A percentile compares a stretch with the other conserved stretches of the same genome.
Evolutionary conservation across 2,113 vertebrate genomes (phyloP).

Genomic region (Chaenogobius annularis): DNA sequence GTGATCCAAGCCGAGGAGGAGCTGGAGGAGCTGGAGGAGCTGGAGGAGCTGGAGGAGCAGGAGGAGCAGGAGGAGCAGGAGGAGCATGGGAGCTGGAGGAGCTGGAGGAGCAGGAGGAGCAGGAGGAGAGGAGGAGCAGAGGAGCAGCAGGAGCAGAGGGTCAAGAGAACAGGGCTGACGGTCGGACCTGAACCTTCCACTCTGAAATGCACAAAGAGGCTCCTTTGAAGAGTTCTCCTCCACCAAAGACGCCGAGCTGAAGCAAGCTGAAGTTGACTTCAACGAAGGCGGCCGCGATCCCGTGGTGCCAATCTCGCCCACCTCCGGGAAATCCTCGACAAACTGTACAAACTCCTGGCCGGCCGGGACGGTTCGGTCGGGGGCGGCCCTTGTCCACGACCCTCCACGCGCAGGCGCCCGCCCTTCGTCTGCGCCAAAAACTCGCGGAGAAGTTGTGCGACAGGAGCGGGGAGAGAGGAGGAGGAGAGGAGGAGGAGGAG

Average conservation of each 20-base stretch:
- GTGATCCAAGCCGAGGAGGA: conserved; percentile 72
- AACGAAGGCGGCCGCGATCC: conserved; percentile 90
- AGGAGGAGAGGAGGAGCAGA: conserved; percentile 51
- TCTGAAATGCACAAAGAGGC: conserved; percentile 81
- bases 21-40: conserved; percentile 78
- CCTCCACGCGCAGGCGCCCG: conserved; percentile 83
- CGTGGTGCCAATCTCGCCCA: conserved; percentile 93
- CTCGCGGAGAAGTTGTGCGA: conserved; percentile 96
- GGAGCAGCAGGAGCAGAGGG: conserved; percentile 62
- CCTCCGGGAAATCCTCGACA: conserved; percentile 88
- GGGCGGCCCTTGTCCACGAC: conserved; percentile 77
- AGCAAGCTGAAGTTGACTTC: conserved; percentile 89
- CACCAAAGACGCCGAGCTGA: conserved; percentile 84
- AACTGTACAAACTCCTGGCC: conserved; percentile 86
- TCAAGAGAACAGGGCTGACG: conserved; percentile 82
- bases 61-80: conserved; percentile 75
- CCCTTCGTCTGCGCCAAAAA: conserved; percentile 90
- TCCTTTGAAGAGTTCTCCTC: conserved; percentile 79
- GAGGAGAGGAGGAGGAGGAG: conserved; percentile 93
- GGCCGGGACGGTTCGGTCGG: conserved; percentile 77
- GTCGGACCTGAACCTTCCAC: conserved; percentile 79
- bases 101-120: too few species aligned
- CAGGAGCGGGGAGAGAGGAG: conserved; percentile 98
- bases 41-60: conserved; percentile 70
- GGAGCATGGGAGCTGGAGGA: too few species aligned